Evolutionary conservation across 2,888 invertebrate species (phyloP), one percentile per base, ranked within the genome.

Genomic region (Ennomos erosarius): DNA sequence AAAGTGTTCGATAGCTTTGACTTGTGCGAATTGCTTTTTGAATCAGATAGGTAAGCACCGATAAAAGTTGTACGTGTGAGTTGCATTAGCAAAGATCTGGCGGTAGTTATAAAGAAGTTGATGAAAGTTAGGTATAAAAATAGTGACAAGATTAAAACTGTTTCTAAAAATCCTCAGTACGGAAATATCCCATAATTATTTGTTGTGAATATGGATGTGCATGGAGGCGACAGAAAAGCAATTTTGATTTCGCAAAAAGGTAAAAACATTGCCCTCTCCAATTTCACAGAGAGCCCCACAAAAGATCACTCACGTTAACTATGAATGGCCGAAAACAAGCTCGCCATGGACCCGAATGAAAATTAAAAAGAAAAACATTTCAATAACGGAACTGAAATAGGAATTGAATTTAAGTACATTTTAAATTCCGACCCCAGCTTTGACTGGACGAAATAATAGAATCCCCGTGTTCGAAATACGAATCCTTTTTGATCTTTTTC

Each of bases 341-440:
- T 75, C 76, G 79, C 78, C 65, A 81, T 81, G 81, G 82, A 80
- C 82, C 81, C 85, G 84, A 86, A 87, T 87, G 80, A 79, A 85
- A 89, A 90, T 88, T 86, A 85, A 89, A 87, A 90, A 86, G 83
- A 84, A 87, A 87, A 86, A 81, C 84, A 83, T 82, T 81, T 76
- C 73, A 75, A 77, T 84, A 81, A 84, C 86, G 85, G 81, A 67
- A 65, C 82, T 82, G 87, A 88, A 88, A 86, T 80, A 82, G 80
- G 87, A 89, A 91, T 91, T 87, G 88, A 88, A 90, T 91, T 90
- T 89, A 89, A 92, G 91, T 87, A 89, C 87, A 88, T 90, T 90
- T 89, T 85, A 89, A 90, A 87, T 86, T 87, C 75, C 81, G 81
- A 79, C 85, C 85, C 85, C 71, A 73, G 84, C 84, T 88, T 88